Evolutionary conservation across 2,888 invertebrate species (phyloP).

Genomic region (Drosophila neotestacea): DNA sequence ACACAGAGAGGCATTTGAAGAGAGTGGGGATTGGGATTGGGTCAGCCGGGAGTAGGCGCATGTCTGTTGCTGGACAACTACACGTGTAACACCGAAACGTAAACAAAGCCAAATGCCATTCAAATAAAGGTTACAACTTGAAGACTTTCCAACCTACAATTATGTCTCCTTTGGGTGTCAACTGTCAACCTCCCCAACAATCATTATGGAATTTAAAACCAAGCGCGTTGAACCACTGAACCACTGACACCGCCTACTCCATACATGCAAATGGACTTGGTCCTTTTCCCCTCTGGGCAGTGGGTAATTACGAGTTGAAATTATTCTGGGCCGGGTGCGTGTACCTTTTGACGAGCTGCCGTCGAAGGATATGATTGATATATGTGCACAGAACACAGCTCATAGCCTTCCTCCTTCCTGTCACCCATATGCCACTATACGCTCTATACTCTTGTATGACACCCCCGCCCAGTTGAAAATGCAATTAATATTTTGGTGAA

Average conservation of each 20-base stretch:
- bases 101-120: slow-evolving; percentile 61
- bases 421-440: slow-evolving; percentile 59
- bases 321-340: slow-evolving; percentile 48
- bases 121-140: slow-evolving; percentile 16
- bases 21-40: slow-evolving; percentile 25
- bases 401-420: slow-evolving; percentile 1
- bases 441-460: slow-evolving; percentile 43
- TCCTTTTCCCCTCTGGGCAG: neutral
- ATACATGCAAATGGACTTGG: slow-evolving; percentile 42
- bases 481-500: slow-evolving; percentile 72
- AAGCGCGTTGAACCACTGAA: slow-evolving; percentile 26
- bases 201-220: slow-evolving; percentile 72
- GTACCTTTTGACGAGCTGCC: slow-evolving; percentile 46
- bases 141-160: slow-evolving; percentile 32
- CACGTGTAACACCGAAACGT: slow-evolving; percentile 63
- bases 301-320: slow-evolving; percentile 45
- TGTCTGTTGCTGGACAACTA: slow-evolving; percentile 61
- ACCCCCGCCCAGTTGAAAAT: slow-evolving; percentile 57
- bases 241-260: slow-evolving; percentile 16
- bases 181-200: slow-evolving; percentile 46
- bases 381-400: neutral
- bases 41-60: slow-evolving; percentile 63
- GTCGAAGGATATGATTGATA: slow-evolving; percentile 47
- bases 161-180: slow-evolving; percentile 45
- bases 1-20: slow-evolving; percentile 24